Percentiles rank a stretch among this genome's conserved stretches.
Evolutionary conservation across 1,140 invertebrate species (phyloP).

Genomic region (Bombus fervidus): DNA sequence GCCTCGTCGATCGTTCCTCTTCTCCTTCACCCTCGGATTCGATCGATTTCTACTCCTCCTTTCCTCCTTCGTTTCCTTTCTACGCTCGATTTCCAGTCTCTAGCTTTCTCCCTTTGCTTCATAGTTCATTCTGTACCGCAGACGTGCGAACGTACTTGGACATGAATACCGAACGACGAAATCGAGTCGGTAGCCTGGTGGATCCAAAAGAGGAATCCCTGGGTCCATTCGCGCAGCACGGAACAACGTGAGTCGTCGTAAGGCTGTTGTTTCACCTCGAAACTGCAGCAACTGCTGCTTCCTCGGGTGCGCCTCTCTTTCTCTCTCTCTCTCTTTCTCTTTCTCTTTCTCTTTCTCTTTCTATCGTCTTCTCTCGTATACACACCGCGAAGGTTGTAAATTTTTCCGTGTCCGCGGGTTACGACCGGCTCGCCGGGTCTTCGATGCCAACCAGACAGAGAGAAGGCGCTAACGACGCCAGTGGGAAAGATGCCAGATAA

Average conservation of each 20-base stretch:
- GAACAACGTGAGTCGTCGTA: too few relatives aligned
- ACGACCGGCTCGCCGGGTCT: conserved; percentile 31
- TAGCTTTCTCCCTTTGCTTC: neutral
- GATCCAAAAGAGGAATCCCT: neutral
- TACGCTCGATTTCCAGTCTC: neutral
- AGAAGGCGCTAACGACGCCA: conserved; percentile 60
- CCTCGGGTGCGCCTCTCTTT: neutral
- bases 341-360: too few relatives aligned
- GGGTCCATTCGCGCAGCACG: neutral
- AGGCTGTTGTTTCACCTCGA: neutral
- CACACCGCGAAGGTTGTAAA: neutral
- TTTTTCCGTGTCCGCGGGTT: conserved; percentile 55
- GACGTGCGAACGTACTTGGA: neutral
- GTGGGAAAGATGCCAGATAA: conserved; percentile 69
- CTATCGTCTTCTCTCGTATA: too few relatives aligned
- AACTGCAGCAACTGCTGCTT: too few relatives aligned
- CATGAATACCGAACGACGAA: neutral
- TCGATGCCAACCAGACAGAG: neutral
- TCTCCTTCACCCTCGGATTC: conserved; percentile 62
- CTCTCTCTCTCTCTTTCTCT: neutral
- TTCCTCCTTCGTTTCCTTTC: conserved; percentile 20
- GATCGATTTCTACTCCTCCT: conserved; percentile 39
- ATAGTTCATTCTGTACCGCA: neutral
- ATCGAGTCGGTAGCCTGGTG: neutral
- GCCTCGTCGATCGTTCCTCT: conserved; percentile 74